phyloP scores from a whole-genome alignment of 2,797 vertebrate species.

The Antrozous pallidus region DNA sequence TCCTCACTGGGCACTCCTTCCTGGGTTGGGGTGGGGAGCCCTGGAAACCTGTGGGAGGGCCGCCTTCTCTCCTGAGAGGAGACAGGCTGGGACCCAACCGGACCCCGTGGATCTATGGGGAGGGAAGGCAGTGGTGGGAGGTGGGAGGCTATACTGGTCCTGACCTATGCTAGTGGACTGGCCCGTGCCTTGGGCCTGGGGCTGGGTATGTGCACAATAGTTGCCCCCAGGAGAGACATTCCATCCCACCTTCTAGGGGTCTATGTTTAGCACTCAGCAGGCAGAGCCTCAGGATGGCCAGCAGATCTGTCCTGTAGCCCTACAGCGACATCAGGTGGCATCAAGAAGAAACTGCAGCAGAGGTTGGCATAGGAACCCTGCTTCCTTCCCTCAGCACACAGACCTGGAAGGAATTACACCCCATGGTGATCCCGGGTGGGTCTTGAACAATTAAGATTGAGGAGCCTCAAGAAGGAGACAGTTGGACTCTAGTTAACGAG shows the following conservation, averaged over 20 bases:
- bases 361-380: not conserved
- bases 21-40: not conserved
- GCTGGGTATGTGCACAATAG: not conserved
- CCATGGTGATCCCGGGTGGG: rapidly evolving
- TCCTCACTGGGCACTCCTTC: not conserved
- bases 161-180: not conserved
- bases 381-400: not conserved
- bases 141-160: not conserved
- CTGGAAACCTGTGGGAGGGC: not conserved
- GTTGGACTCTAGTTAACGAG: not conserved
- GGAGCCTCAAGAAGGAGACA: not conserved
- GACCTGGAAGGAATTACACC: no score
- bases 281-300: not conserved
- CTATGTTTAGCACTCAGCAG: no score
- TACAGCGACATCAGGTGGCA: constrained; percentile 50
- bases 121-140: not conserved
- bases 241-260: no score
- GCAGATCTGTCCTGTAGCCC: not conserved
- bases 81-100: not conserved
- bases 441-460: not conserved
- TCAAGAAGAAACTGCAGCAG: not conserved
- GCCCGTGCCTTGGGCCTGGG: not conserved
- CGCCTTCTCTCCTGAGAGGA: not conserved
- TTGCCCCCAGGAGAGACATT: not conserved
- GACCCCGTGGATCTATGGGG: not conserved